phyloP scores from a whole-genome alignment of 1,140 invertebrate species.

The Leptestheria dahalacensis region DNA sequence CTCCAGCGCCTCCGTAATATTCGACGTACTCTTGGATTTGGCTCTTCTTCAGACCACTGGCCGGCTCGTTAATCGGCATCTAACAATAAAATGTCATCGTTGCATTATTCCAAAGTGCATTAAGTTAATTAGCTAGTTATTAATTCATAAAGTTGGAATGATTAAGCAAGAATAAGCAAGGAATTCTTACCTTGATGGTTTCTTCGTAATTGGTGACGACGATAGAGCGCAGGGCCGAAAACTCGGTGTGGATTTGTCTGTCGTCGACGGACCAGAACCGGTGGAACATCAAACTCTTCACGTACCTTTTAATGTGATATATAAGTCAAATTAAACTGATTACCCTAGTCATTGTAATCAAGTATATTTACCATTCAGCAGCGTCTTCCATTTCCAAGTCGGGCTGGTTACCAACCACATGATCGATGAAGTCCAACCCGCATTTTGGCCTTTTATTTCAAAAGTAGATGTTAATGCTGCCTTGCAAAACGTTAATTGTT shows the following conservation, averaged over 20 bases:
- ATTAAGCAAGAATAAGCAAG: not conserved
- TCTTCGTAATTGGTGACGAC: conserved; percentile 97
- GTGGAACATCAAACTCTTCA: conserved; percentile 83
- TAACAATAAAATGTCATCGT: conserved; percentile 19
- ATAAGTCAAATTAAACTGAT: not conserved
- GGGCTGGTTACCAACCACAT: conserved; percentile 94
- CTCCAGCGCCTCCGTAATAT: conserved; percentile 92
- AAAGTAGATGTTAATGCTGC: conserved; percentile 17
- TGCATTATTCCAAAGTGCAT: not conserved
- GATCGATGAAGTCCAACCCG: conserved; percentile 82
- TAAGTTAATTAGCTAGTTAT: not conserved
- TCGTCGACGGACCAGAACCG: conserved; percentile 99
- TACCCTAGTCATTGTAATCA: not conserved
- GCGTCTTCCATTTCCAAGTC: conserved; percentile 75
- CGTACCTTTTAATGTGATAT: conserved; percentile 47
- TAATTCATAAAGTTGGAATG: too few relatives aligned
- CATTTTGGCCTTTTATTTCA: conserved; percentile 43
- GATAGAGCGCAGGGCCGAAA: conserved; percentile 85
- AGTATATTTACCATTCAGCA: conserved; percentile 53
- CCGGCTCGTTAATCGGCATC: conserved; percentile 97
- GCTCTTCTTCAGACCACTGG: conserved; percentile 84
- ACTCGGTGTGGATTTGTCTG: conserved; percentile 87
- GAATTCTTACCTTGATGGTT: conserved; percentile 65
- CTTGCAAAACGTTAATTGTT: not conserved
- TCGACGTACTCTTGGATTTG: conserved; percentile 98